A percentile compares a stretch with the other conserved stretches of the same genome.
Evolutionary conservation across 2,113 vertebrate species (phyloP).

Genomic region (Ariopsis seemanni): DNA sequence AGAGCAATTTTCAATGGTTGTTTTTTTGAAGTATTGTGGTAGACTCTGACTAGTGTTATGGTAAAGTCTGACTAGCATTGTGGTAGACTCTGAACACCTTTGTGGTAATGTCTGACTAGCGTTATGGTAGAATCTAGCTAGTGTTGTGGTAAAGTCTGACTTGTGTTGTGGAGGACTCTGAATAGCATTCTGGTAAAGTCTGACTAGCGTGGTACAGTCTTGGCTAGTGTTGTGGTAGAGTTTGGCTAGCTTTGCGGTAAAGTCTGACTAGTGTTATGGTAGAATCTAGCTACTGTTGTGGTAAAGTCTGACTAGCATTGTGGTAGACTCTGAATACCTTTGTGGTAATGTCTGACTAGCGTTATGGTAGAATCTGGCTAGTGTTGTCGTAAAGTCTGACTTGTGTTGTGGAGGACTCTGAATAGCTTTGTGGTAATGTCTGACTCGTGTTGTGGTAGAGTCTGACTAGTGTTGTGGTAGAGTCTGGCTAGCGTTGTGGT

Average conservation of each 20-base stretch:
- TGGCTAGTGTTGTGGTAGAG: background rate
- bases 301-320: background rate
- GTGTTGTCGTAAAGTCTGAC: background rate
- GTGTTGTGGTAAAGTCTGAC: background rate
- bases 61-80: background rate
- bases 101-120: background rate
- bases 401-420: too few relatives aligned
- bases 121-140: background rate
- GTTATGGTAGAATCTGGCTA: background rate
- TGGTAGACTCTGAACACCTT: background rate
- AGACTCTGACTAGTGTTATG: background rate
- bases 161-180: background rate
- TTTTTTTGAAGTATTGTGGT: background rate
- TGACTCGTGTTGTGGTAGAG: background rate
- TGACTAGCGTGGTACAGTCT: background rate
- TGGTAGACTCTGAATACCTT: background rate
- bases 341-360: background rate
- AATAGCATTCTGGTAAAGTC: fast-evolving
- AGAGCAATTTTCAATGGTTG: background rate
- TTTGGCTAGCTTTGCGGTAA: background rate
- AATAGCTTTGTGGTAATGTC: background rate
- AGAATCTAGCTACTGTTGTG: background rate
- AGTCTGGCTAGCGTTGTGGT: background rate
- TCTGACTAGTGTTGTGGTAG: background rate
- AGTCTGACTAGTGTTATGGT: background rate